phyloP scores from a whole-genome alignment of 2,888 invertebrate species.

The Coenonympha arcania region DNA sequence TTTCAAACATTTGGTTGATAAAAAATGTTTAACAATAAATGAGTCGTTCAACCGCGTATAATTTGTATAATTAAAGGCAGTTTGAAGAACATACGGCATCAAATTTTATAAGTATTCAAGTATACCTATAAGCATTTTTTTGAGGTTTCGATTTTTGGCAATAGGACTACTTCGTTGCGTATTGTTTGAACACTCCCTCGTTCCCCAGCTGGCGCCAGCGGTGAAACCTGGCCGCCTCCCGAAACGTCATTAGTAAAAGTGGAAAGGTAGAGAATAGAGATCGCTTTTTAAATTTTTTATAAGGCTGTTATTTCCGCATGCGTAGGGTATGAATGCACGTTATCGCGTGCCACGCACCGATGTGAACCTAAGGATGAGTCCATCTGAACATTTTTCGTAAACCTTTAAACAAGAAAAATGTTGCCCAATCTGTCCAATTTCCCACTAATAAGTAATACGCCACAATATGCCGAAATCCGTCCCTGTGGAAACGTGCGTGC shows the following conservation, averaged over 20 bases:
- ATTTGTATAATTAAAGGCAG: slow-evolving; percentile 41
- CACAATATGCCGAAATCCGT: too few species aligned
- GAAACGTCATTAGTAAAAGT: slow-evolving; percentile 61
- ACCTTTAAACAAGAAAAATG: too few species aligned
- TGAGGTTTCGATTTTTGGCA: slow-evolving; percentile 52
- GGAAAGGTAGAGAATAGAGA: slow-evolving; percentile 42
- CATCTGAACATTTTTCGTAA: too few species aligned
- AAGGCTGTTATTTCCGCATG: slow-evolving; percentile 27
- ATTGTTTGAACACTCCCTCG: slow-evolving; percentile 57
- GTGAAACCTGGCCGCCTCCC: slow-evolving; percentile 53
- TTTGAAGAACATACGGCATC: slow-evolving; percentile 32
- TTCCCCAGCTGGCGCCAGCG: slow-evolving; percentile 63
- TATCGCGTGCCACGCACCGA: slow-evolving; percentile 38
- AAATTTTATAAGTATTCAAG: slow-evolving; percentile 26
- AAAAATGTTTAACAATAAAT: slow-evolving; percentile 47
- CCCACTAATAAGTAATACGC: too few species aligned
- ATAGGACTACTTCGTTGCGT: slow-evolving; percentile 44
- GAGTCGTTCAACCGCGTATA: slow-evolving; percentile 50
- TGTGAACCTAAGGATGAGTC: too few species aligned
- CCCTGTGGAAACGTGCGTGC: too few species aligned
- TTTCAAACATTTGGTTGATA: slow-evolving; percentile 31
- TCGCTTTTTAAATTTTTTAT: slow-evolving; percentile 51
- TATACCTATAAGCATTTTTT: slow-evolving; percentile 18
- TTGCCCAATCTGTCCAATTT: too few species aligned
- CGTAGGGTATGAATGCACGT: slow-evolving; percentile 38